Percentiles rank a stretch among this genome's conserved stretches.
These are phyloP conservation scores for Neocrepidodera transversa DNA, from an alignment of 2,888 invertebrate species.

Conservation along the genomic window DNA sequence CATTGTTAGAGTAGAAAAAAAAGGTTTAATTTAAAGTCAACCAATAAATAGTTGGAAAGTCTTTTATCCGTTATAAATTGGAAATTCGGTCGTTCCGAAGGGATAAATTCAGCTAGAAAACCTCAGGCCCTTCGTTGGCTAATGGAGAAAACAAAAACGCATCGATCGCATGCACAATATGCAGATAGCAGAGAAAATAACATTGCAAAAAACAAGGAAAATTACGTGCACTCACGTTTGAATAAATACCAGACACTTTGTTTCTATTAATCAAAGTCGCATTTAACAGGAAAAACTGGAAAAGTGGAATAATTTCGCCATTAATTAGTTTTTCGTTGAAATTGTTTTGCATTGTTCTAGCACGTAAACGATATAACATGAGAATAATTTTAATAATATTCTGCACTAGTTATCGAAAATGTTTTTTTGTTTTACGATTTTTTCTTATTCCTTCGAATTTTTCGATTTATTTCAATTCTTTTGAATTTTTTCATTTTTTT, in stretches of 20 bases:
- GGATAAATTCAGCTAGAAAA: slow-evolving; percentile 15
- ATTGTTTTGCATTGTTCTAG: slow-evolving; percentile 23
- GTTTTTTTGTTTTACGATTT: no score
- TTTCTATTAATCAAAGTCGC: slow-evolving; percentile 42
- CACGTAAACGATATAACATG: slow-evolving; percentile 15
- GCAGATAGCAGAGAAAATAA: slow-evolving; percentile 31
- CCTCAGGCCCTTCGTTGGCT: slow-evolving; percentile 14
- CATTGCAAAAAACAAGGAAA: slow-evolving; percentile 23
- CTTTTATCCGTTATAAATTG: slow-evolving; percentile 5
- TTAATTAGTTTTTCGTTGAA: slow-evolving; percentile 33
- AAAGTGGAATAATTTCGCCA: slow-evolving; percentile 31
- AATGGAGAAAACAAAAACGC: slow-evolving; percentile 32
- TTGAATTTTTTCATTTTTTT: no score
- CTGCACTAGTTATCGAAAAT: no score
- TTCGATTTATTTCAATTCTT: no score
- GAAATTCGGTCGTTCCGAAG: neutral
- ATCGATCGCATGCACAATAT: slow-evolving; percentile 34
- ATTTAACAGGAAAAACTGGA: slow-evolving; percentile 25
- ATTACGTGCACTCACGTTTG: slow-evolving; percentile 32
- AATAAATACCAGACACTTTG: slow-evolving; percentile 41
- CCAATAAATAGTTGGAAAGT: slow-evolving; percentile 3
- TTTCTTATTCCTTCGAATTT: no score
- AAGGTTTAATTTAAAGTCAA: slow-evolving; percentile 9
- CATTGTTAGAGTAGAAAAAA: no score
- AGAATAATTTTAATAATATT: neutral